Conservation (phyloP, 2,797 vertebrate genomes). For the Sebastiscus tertius region DNA sequence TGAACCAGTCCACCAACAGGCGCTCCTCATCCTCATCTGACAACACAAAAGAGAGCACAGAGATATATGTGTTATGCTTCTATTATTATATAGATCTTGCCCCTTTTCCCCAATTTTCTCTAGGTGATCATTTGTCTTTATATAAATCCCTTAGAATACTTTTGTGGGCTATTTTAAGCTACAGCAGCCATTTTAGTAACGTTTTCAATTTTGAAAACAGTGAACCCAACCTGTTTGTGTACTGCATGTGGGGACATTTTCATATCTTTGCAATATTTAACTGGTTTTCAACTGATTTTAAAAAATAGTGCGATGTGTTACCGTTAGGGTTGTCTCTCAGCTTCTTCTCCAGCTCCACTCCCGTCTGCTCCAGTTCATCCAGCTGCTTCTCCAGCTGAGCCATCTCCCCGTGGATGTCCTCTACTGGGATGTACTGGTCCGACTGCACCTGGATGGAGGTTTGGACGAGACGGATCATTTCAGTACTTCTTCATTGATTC, state of each 20-base stretch:
- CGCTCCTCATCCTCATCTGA: conserved; percentile 91
- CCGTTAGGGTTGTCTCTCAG: conserved; percentile 89
- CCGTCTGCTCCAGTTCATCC: conserved; percentile 92
- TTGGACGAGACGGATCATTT: not conserved
- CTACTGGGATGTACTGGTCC: conserved; percentile 95
- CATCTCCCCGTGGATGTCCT: conserved; percentile 97
- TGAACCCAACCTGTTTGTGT: not conserved
- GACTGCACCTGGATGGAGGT: conserved; percentile 90
- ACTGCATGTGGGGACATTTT: not conserved
- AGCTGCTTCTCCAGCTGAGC: conserved; percentile 90
- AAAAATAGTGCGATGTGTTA: conserved; percentile 44
- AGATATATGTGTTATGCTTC: not conserved
- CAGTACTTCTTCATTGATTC: not conserved
- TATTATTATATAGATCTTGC: not conserved
- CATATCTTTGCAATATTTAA: not conserved
- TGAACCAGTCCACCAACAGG: conserved; percentile 97
- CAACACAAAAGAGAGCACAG: conserved; percentile 13
- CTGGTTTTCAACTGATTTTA: not conserved
- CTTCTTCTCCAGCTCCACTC: conserved; percentile 93
- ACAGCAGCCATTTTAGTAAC: not conserved
- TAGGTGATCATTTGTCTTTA: not conserved
- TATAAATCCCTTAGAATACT: not conserved
- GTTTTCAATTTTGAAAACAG: not conserved
- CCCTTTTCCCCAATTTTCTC: not conserved
- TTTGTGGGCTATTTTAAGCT: not conserved